These are phyloP conservation scores for Hyperopisus bebe DNA, from an alignment of 2,113 vertebrate genomes.

Conservation along the genomic window DNA sequence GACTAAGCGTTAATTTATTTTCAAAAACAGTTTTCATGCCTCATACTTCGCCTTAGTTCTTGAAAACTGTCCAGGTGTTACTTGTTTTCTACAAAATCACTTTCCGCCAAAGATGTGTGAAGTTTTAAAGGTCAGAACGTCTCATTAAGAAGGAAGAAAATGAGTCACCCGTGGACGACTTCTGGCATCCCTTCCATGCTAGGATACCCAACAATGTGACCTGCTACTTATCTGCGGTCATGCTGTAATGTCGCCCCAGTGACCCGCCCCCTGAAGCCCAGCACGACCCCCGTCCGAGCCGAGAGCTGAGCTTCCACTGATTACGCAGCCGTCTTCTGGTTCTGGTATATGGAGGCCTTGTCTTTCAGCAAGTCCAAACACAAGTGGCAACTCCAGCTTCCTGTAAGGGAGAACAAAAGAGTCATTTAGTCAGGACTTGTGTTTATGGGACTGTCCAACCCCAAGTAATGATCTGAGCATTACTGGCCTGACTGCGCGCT, in stretches of 20 bases:
- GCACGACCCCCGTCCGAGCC: conserved; percentile 17
- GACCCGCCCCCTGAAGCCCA: too few species aligned
- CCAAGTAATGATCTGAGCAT: neutral
- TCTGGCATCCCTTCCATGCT: neutral
- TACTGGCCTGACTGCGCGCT: neutral
- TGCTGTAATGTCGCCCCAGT: neutral
- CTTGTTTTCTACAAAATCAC: neutral
- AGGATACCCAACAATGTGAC: neutral
- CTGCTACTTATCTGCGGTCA: neutral
- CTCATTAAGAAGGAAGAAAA: conserved; percentile 18
- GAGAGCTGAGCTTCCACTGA: conserved; percentile 56
- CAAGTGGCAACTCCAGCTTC: conserved; percentile 93
- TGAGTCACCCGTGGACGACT: neutral
- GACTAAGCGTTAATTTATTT: neutral
- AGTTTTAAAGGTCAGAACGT: neutral
- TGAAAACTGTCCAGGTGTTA: neutral
- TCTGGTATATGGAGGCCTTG: conserved; percentile 93
- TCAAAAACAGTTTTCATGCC: neutral
- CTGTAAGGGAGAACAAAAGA: conserved; percentile 45
- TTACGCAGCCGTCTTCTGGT: conserved; percentile 73
- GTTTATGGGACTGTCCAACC: neutral
- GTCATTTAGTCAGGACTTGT: neutral
- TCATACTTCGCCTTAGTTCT: neutral
- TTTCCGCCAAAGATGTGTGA: neutral
- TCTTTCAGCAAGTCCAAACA: conserved; percentile 92